A percentile compares a stretch with the other conserved stretches of the same genome.
Conservation (phyloP, 2,113 vertebrate species). For the Chiloscyllium plagiosum region DNA sequence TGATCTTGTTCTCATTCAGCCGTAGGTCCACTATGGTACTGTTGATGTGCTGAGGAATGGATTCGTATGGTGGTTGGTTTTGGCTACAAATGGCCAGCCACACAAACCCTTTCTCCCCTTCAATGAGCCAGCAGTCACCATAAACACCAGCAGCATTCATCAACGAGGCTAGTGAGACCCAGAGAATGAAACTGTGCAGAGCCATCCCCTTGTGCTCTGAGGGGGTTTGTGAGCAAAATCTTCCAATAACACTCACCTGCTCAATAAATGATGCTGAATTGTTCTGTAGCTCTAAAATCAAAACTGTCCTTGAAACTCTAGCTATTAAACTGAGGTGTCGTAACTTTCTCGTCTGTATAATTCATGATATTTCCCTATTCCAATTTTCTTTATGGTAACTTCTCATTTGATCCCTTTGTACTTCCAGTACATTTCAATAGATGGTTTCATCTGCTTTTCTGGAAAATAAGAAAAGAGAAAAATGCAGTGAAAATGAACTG, state of each 20-base stretch:
- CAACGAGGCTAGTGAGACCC: conserved; percentile 3
- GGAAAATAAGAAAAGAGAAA: conserved; percentile 11
- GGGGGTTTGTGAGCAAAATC: background rate
- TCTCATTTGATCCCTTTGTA: background rate
- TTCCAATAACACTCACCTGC: background rate
- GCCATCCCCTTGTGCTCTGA: conserved; percentile 19
- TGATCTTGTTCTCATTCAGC: conserved; percentile 37
- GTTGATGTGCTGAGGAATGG: conserved; percentile 38
- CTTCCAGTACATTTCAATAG: background rate
- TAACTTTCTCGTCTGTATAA: background rate
- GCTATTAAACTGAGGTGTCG: background rate
- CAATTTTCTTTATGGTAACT: background rate
- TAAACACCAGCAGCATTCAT: background rate
- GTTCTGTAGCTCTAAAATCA: too few species aligned
- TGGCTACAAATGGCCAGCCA: conserved; percentile 37
- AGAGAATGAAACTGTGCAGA: background rate
- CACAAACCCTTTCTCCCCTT: conserved; percentile 37
- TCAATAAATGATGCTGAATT: background rate
- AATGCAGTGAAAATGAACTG: background rate
- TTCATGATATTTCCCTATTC: background rate
- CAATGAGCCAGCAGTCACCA: conserved; percentile 38
- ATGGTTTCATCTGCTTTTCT: conserved; percentile 18
- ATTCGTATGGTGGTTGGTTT: conserved; percentile 36
- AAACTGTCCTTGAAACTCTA: background rate
- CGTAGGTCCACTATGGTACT: conserved; percentile 32